phyloP scores from a whole-genome alignment of 2,888 invertebrate genomes.

The Xestobium rufovillosum region DNA sequence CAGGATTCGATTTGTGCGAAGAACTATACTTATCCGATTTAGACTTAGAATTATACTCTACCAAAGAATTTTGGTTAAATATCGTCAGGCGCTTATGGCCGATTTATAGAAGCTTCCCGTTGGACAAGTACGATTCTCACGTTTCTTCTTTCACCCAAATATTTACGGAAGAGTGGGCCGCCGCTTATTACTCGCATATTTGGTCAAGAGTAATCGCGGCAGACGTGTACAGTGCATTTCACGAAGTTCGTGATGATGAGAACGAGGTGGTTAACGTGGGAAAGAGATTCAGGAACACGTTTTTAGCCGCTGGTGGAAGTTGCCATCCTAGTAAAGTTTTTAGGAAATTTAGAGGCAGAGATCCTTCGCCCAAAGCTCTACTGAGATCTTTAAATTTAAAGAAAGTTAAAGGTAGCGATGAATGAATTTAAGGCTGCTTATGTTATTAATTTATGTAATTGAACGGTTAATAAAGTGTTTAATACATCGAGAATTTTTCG shows the following conservation, averaged over 20 bases:
- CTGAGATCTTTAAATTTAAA: slow-evolving; percentile 56
- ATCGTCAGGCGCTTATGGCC: slow-evolving; percentile 73
- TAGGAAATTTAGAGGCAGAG: slow-evolving; percentile 82
- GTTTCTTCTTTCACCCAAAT: slow-evolving; percentile 80
- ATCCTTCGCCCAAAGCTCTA: slow-evolving; percentile 79
- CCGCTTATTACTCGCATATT: slow-evolving; percentile 75
- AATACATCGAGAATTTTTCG: slow-evolving; percentile 3
- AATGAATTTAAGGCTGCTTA: too few relatives aligned
- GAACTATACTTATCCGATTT: slow-evolving; percentile 75
- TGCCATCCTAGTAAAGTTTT: slow-evolving; percentile 79
- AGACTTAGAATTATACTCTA: slow-evolving; percentile 75
- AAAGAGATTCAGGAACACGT: slow-evolving; percentile 71
- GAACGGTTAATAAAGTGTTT: slow-evolving; percentile 4
- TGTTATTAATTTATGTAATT: too few relatives aligned
- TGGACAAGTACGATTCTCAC: slow-evolving; percentile 73
- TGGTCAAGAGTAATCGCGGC: slow-evolving; percentile 90
- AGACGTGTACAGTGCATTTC: slow-evolving; percentile 81
- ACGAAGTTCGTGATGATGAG: slow-evolving; percentile 54
- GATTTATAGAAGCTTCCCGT: slow-evolving; percentile 67
- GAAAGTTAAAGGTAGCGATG: slow-evolving; percentile 28
- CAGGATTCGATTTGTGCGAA: slow-evolving; percentile 69
- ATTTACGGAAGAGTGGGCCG: slow-evolving; percentile 75
- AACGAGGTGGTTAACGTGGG: slow-evolving; percentile 53
- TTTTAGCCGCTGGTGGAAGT: slow-evolving; percentile 75
- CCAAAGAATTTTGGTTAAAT: slow-evolving; percentile 74